These are phyloP conservation scores for Branchipolynoe longqiensis DNA, from an alignment of 2,888 invertebrate genomes.

Conservation along the genomic window DNA sequence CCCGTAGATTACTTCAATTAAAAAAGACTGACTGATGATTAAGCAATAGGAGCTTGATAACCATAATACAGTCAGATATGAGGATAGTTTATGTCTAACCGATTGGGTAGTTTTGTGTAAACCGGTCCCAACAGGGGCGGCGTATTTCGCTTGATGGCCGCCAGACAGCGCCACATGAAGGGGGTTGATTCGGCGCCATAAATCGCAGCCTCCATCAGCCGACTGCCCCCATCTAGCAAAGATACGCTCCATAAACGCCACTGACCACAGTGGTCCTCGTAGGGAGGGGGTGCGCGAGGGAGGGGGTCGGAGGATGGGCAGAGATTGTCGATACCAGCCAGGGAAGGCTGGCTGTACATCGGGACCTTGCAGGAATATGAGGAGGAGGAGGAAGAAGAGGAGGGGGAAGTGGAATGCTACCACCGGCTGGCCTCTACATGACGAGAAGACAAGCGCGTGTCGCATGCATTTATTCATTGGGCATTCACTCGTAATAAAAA, in stretches of 20 bases:
- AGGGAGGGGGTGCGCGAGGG: background rate
- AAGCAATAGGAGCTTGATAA: no score
- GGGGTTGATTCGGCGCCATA: background rate
- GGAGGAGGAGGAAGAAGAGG: background rate
- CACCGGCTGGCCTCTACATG: background rate
- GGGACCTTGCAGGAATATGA: background rate
- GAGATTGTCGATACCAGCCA: background rate
- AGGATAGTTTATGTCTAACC: no score
- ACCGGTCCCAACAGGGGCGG: no score
- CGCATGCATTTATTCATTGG: slow-evolving; percentile 49
- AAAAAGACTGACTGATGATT: no score
- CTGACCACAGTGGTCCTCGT: slow-evolving; percentile 7
- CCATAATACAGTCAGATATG: no score
- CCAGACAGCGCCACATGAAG: slow-evolving; percentile 16
- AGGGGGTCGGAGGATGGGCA: background rate
- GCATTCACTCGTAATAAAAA: slow-evolving; percentile 45
- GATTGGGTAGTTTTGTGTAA: no score
- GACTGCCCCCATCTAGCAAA: background rate
- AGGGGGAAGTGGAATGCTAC: background rate
- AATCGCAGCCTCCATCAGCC: slow-evolving; percentile 32
- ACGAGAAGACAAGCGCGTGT: slow-evolving; percentile 24
- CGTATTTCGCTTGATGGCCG: no score
- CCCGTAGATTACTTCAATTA: no score
- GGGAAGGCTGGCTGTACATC: background rate
- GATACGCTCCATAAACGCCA: slow-evolving; percentile 47